Evolutionary conservation across 2,113 vertebrate genomes (phyloP).

Genomic region (Ochotona curzoniae): DNA sequence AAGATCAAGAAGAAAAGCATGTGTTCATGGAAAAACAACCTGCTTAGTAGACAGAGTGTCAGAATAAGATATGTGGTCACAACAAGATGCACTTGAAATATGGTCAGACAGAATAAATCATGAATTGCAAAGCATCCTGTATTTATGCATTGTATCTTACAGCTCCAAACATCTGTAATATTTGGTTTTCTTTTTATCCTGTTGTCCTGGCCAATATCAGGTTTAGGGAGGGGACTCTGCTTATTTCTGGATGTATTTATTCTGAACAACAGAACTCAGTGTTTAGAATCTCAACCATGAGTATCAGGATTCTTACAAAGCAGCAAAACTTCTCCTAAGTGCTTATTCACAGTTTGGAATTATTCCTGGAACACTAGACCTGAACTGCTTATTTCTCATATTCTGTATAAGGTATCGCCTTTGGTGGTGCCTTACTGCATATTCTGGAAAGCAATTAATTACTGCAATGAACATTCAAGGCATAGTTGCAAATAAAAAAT

Average conservation of each 20-base stretch:
- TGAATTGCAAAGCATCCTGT: background rate
- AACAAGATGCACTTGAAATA: background rate
- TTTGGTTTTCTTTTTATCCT: background rate
- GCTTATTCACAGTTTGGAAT: background rate
- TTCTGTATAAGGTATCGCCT: background rate
- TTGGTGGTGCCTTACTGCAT: background rate
- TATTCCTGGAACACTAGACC: background rate
- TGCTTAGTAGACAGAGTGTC: background rate
- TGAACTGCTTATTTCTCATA: background rate
- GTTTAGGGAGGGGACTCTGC: background rate
- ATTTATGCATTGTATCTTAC: background rate
- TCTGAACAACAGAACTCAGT: rapidly evolving
- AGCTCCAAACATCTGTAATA: background rate
- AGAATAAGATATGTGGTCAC: background rate
- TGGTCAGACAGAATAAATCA: background rate
- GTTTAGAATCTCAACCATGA: background rate
- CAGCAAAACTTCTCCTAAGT: background rate
- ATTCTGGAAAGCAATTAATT: background rate
- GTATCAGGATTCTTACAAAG: background rate
- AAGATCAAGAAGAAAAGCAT: background rate
- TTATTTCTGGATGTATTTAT: background rate
- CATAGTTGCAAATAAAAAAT: background rate
- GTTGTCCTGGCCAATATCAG: background rate
- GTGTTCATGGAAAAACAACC: background rate
- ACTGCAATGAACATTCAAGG: background rate